A percentile compares a stretch with the other conserved stretches of the same genome.
phyloP scores from a whole-genome alignment of 2,797 vertebrate species.

The Limosa lapponica region DNA sequence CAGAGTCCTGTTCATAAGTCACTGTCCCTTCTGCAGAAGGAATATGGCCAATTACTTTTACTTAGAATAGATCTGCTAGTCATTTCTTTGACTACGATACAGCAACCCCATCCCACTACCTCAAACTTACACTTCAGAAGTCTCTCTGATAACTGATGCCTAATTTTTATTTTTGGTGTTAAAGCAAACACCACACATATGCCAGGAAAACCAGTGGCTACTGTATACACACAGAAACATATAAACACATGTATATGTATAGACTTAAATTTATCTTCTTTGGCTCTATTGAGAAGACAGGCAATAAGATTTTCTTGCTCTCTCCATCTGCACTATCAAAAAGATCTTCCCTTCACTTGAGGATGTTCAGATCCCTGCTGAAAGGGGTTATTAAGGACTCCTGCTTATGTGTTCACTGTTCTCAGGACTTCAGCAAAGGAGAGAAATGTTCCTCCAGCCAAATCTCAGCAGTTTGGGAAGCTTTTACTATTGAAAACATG shows the following conservation, averaged over 20 bases:
- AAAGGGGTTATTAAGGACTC: not conserved
- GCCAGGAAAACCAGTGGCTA: not conserved
- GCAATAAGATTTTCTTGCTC: not conserved
- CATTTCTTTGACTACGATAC: not conserved
- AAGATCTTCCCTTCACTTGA: not conserved
- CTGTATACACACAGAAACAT: fast-evolving
- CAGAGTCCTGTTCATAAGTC: not conserved
- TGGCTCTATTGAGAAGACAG: not conserved
- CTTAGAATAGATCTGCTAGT: not conserved
- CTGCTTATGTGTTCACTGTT: not conserved
- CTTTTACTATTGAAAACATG: not conserved
- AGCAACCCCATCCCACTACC: not conserved
- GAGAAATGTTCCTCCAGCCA: not conserved
- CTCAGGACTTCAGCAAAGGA: not conserved
- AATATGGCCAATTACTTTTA: not conserved
- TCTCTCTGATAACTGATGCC: not conserved
- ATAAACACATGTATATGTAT: fast-evolving
- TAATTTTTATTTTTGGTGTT: not conserved
- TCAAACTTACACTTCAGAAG: not conserved
- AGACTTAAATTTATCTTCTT: not conserved
- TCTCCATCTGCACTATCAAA: not conserved
- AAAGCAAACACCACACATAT: not conserved
- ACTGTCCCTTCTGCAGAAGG: not conserved
- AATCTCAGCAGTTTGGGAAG: not conserved
- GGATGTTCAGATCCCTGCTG: not conserved